Evolutionary conservation across 37 sponge, comb jelly and placozoan genomes (phyloP).

Genomic region (Theonella swinhoei): DNA sequence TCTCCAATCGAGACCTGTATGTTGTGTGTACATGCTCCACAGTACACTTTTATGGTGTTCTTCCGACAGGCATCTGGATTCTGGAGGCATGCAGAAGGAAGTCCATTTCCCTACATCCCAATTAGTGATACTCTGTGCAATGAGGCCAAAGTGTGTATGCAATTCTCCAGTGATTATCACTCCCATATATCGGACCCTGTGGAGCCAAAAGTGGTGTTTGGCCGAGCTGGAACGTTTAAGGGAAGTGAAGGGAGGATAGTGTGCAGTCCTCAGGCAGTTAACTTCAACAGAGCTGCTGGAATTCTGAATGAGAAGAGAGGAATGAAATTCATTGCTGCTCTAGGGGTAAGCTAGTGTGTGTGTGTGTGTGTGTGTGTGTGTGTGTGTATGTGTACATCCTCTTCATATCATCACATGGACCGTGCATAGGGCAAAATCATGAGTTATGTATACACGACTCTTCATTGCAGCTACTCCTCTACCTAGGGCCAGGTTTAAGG

Average conservation of each 20-base stretch:
- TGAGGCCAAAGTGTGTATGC: neutral
- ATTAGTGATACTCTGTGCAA: neutral
- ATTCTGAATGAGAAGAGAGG: neutral
- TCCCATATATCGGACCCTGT: neutral
- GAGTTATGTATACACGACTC: too few relatives aligned
- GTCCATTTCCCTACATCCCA: neutral
- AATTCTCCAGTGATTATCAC: neutral
- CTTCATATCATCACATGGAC: too few relatives aligned
- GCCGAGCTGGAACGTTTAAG: neutral
- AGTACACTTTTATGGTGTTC: neutral
- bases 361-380: too few relatives aligned
- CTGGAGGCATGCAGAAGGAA: neutral
- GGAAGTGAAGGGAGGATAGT: neutral
- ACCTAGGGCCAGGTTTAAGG: too few relatives aligned
- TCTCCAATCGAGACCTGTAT: neutral
- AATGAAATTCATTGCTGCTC: neutral
- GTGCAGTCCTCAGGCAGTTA: neutral
- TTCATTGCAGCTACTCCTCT: too few relatives aligned
- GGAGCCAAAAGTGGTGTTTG: neutral
- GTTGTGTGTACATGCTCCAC: neutral
- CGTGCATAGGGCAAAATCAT: too few relatives aligned
- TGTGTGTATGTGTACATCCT: too few relatives aligned
- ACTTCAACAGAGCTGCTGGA: neutral
- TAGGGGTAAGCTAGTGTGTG: neutral
- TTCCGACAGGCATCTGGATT: neutral